Evolutionary conservation across 35 echinoderm and acorn worm genomes (phyloP).

Genomic region (Stichopus chloronotus): DNA sequence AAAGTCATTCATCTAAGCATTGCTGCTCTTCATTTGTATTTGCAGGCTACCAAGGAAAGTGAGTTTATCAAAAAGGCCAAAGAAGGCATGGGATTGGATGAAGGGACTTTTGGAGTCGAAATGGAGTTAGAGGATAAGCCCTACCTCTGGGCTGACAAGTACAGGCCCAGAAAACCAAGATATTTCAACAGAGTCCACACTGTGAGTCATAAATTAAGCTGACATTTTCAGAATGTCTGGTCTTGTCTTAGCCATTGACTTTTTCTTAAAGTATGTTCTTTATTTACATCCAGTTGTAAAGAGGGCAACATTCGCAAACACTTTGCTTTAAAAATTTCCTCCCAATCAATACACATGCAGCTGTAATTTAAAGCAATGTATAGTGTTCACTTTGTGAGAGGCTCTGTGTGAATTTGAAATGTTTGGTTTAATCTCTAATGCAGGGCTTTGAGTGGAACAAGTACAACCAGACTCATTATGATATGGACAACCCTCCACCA

Average conservation of each 20-base stretch:
- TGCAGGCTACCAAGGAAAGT: conserved; percentile 82
- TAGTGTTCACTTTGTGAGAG: neutral
- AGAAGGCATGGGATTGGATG: conserved; percentile 89
- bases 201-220: conserved; percentile 57
- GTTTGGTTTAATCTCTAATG: conserved; percentile 14
- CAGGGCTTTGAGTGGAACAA: conserved; percentile 99
- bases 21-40: neutral
- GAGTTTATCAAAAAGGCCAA: conserved; percentile 98
- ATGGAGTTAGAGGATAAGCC: conserved; percentile 82
- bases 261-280: no score
- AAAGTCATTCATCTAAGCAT: neutral
- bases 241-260: no score
- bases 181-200: conserved; percentile 99
- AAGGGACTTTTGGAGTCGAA: conserved; percentile 97
- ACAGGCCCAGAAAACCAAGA: conserved; percentile 89
- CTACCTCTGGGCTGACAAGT: conserved; percentile 98
- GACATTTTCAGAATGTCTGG: no score
- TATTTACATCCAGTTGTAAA: no score
- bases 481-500: conserved; percentile 99
- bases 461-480: conserved; percentile 99
- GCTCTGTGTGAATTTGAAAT: neutral
- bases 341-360: no score
- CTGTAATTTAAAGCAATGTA: neutral
- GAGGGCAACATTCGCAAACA: no score
- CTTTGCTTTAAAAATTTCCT: no score